These are phyloP conservation scores for Plagodis pulveraria DNA, from an alignment of 2,888 invertebrate genomes.

Conservation along the genomic window DNA sequence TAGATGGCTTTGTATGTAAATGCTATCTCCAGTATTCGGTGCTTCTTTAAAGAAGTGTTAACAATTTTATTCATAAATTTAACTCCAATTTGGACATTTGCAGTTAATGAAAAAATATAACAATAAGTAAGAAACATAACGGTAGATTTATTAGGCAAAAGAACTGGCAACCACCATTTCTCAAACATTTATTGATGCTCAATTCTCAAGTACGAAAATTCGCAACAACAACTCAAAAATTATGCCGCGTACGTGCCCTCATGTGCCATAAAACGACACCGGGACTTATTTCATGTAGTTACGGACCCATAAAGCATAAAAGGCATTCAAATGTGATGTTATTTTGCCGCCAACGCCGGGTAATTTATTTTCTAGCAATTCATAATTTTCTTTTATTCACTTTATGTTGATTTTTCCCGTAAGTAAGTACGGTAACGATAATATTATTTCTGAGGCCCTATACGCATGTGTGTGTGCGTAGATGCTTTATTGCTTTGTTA, in stretches of 20 bases:
- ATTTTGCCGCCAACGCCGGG: constrained; percentile 84
- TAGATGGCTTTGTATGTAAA: no score
- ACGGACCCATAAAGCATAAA: constrained; percentile 83
- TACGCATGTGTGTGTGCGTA: constrained; percentile 53
- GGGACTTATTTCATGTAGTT: constrained; percentile 83
- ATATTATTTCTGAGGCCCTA: constrained; percentile 83
- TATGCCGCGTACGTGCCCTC: constrained; percentile 78
- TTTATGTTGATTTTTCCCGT: constrained; percentile 85
- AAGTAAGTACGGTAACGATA: constrained; percentile 82
- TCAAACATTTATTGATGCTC: constrained; percentile 26
- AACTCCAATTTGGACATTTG: no score
- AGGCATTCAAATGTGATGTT: constrained; percentile 85
- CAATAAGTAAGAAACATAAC: neutral
- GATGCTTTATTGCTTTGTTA: constrained; percentile 75
- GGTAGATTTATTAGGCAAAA: neutral
- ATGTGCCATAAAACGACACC: constrained; percentile 76
- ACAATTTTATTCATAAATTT: no score
- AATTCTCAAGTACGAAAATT: constrained; percentile 44
- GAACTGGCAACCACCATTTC: constrained; percentile 6
- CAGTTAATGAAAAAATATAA: no score
- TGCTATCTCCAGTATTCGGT: no score
- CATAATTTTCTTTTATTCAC: constrained; percentile 86
- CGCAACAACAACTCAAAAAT: constrained; percentile 75
- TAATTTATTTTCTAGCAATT: constrained; percentile 84
- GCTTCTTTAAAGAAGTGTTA: no score